A percentile compares a stretch with the other conserved stretches of the same genome.
These are phyloP conservation scores for Dromococcyx pavoninus DNA, from an alignment of 2,797 vertebrate genomes.

Conservation along the genomic window DNA sequence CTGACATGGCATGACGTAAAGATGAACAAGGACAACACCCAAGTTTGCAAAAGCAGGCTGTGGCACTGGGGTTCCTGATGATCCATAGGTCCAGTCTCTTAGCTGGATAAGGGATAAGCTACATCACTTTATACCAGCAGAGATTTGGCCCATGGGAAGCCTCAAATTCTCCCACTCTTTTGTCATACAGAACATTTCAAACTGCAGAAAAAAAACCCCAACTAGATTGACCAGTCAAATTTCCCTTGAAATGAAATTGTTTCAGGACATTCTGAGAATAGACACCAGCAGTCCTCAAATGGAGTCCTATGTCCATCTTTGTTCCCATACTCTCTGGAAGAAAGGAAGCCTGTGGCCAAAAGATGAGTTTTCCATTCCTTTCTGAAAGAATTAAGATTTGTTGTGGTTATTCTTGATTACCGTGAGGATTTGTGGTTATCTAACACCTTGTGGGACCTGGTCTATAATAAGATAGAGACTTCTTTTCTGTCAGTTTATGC, in stretches of 20 bases:
- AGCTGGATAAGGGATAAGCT: neutral
- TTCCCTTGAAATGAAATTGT: neutral
- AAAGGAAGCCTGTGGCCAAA: neutral
- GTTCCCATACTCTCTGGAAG: neutral
- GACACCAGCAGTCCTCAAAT: neutral
- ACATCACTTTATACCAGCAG: neutral
- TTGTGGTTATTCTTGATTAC: neutral
- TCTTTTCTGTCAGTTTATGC: neutral
- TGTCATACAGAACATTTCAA: neutral
- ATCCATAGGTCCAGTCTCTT: neutral
- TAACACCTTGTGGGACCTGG: neutral
- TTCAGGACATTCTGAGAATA: neutral
- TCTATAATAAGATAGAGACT: neutral
- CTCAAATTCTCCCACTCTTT: neutral
- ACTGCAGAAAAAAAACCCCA: neutral
- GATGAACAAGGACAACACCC: slow-evolving; percentile 21
- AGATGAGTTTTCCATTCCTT: neutral
- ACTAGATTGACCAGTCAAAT: fast-evolving
- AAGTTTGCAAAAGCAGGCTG: neutral
- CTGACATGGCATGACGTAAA: neutral
- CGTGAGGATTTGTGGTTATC: neutral
- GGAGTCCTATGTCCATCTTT: neutral
- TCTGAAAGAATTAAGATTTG: neutral
- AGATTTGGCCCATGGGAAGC: neutral
- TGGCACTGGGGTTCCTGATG: neutral